Evolutionary conservation across 2,888 invertebrate species (phyloP).

Genomic region (Leucoma salicis): DNA sequence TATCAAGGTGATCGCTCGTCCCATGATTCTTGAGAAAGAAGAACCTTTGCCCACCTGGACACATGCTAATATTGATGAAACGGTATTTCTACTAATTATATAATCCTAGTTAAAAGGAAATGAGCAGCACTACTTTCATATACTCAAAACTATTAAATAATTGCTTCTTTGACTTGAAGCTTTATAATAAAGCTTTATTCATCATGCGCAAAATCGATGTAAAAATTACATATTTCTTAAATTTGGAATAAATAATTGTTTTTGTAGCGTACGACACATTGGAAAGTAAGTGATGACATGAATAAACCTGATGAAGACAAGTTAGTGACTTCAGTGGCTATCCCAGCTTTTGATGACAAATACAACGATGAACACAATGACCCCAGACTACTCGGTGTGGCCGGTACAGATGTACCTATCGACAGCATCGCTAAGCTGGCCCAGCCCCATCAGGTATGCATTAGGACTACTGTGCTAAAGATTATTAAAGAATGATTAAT

Average conservation of each 20-base stretch:
- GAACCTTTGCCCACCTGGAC: constrained; percentile 96
- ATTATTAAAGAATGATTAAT: too few relatives aligned
- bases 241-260: too few relatives aligned
- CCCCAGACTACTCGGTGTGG: constrained; percentile 95
- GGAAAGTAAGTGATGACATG: constrained; percentile 65
- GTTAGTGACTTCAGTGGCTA: constrained; percentile 94
- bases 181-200: too few relatives aligned
- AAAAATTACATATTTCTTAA: too few relatives aligned
- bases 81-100: constrained; percentile 78
- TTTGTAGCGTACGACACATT: constrained; percentile 59
- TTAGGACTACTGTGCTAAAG: too few relatives aligned
- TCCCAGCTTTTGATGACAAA: constrained; percentile 93
- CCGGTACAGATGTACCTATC: constrained; percentile 96
- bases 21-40: constrained; percentile 87
- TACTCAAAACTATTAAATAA: too few relatives aligned
- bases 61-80: constrained; percentile 93
- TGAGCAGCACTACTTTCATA: too few relatives aligned
- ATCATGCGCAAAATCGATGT: too few relatives aligned
- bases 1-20: constrained; percentile 95
- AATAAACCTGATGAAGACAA: constrained; percentile 79
- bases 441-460: constrained; percentile 90
- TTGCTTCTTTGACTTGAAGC: too few relatives aligned
- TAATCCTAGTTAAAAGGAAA: too few relatives aligned
- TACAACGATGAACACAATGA: constrained; percentile 82
- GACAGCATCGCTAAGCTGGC: constrained; percentile 94